Evolutionary conservation across 2,113 vertebrate species (phyloP), one percentile per base, ranked within the genome.

Genomic region (Desmodus rotundus): DNA sequence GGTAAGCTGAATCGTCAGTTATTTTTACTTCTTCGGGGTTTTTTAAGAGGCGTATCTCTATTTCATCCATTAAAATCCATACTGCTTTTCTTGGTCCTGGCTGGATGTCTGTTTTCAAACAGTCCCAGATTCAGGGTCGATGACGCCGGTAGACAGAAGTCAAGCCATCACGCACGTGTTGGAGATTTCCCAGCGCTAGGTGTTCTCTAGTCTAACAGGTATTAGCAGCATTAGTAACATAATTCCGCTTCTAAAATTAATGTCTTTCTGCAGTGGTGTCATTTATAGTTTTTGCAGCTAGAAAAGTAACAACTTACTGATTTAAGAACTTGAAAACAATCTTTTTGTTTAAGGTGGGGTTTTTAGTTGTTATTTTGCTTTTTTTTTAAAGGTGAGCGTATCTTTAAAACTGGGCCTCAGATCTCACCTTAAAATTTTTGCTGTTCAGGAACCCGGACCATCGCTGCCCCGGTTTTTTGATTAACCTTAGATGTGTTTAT

Each of bases 1-100:
- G 98, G 99, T 99, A 97, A 99, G 98, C 31, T 86, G 93, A 41
- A 78, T 0, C 12, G 50, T 90, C 24, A 43, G 2, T 67, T 58
- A 56, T 50, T 81, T 92, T 93, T 28, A 8, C 41, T 61, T 87
- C n/a, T 12, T 58, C 28, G 19, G 16, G 15, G 14, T 72, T 93
- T 83, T 45, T 74, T 41, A 76, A 91, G 22, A 19, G 70, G 1
- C 7, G 19, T 72, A 19, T 36, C 22, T 94, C 12, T 90, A 0
- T 94, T 86, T 90, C 5, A 61, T 86, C 41, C 26, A 11, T 89
- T 47, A 91, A 90, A 22, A 52, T 56, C 52, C 58, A 15, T 73
- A 54, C 17, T 41, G 41, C 52, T 82, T 81, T 50, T 96, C 13
- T 67, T 52, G 43, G 6, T 73, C n/a, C 38, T 77, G 81, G 26